A percentile compares a stretch with the other conserved stretches of the same genome.
Conservation (phyloP, 1,140 invertebrate genomes). For the Drosophila sucinea region DNA sequence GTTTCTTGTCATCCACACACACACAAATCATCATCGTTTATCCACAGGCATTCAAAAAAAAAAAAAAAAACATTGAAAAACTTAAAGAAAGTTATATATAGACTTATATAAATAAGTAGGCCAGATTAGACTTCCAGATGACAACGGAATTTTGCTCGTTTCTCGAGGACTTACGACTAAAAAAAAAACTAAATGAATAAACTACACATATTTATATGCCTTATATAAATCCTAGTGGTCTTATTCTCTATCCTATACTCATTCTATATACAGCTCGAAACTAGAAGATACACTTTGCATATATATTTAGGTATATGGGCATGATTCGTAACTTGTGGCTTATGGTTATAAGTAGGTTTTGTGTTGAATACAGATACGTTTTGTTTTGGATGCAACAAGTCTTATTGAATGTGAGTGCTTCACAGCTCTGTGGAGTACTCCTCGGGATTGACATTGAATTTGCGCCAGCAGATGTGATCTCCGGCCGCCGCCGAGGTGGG, state of each 20-base stretch:
- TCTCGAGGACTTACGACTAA: constrained; percentile 42
- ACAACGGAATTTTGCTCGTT: constrained; percentile 62
- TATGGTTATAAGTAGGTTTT: constrained; percentile 50
- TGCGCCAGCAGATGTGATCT: constrained; percentile 82
- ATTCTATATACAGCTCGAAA: constrained; percentile 66
- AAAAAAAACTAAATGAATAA: constrained; percentile 44
- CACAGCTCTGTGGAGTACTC: constrained; percentile 82
- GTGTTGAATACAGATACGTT: constrained; percentile 58
- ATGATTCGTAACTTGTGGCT: constrained; percentile 63
- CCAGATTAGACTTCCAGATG: constrained; percentile 41
- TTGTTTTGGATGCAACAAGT: constrained; percentile 81
- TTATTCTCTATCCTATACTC: background rate
- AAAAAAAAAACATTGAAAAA: constrained; percentile 5
- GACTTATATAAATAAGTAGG: constrained; percentile 20
- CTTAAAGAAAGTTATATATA: constrained; percentile 7
- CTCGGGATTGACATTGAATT: constrained; percentile 80
- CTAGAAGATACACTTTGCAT: constrained; percentile 76
- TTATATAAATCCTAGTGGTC: background rate
- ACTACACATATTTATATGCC: constrained; percentile 41
- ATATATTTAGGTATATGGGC: constrained; percentile 29
- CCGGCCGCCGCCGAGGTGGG: constrained; percentile 51
- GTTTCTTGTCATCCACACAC: background rate
- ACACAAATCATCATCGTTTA: no score
- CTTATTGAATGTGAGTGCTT: constrained; percentile 80
- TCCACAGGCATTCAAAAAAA: constrained; percentile 17